A percentile compares a stretch with the other conserved stretches of the same genome.
These are phyloP conservation scores for Podocnemis expansa DNA, from an alignment of 2,113 vertebrate genomes.

Conservation along the genomic window DNA sequence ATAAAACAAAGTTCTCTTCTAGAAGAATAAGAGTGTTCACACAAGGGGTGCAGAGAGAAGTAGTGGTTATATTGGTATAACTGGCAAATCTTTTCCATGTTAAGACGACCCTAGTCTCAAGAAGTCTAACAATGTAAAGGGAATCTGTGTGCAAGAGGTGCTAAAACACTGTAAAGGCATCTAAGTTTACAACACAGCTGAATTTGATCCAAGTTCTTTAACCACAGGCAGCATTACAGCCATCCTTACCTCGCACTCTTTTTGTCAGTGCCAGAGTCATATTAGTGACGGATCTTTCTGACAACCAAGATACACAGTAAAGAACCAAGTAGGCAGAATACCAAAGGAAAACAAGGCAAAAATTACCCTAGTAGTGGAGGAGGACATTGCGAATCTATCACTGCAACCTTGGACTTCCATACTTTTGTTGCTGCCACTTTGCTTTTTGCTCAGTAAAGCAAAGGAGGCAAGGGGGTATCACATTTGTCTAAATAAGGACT, in stretches of 20 bases:
- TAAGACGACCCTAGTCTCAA: conserved; percentile 63
- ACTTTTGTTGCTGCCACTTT: not conserved
- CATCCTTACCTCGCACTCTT: conserved; percentile 46
- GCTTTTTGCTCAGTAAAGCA: accelerated
- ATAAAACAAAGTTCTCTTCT: not conserved
- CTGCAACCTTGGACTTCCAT: conserved; percentile 2
- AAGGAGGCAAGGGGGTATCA: not conserved
- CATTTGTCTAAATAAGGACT: not conserved
- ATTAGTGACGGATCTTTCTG: conserved; percentile 29
- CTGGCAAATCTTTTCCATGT: conserved; percentile 49
- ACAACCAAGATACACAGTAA: conserved; percentile 32
- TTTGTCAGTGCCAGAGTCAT: conserved; percentile 41
- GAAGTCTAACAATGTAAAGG: conserved; percentile 60
- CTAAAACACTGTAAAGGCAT: conserved; percentile 62
- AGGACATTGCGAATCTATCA: conserved; percentile 43
- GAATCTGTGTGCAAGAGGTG: conserved; percentile 53
- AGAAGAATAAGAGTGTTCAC: not conserved
- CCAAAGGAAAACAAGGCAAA: conserved; percentile 35
- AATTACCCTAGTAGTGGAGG: conserved; percentile 32
- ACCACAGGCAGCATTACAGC: conserved; percentile 59
- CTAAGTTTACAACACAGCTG: conserved; percentile 38
- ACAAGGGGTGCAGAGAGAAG: not conserved
- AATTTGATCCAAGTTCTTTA: conserved; percentile 9
- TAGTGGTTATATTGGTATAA: conserved; percentile 35
- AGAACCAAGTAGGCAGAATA: not conserved